A percentile compares a stretch with the other conserved stretches of the same genome.
These are phyloP conservation scores for Martes flavigula DNA, from an alignment of 2,797 vertebrate species.

Conservation along the genomic window DNA sequence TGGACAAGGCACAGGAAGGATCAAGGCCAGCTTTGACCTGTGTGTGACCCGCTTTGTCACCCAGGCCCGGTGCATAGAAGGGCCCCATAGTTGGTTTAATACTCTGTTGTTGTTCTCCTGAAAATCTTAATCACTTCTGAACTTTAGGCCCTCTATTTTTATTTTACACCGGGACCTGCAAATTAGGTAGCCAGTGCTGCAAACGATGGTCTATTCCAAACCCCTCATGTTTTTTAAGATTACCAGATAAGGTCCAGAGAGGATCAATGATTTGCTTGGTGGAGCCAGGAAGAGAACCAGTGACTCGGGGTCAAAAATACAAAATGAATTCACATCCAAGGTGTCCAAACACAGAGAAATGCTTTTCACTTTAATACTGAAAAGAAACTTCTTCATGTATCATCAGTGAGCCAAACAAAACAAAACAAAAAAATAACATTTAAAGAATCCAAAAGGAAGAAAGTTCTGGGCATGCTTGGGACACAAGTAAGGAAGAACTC, in stretches of 20 bases:
- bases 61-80: not conserved
- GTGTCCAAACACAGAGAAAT: constrained; percentile 36
- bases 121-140: constrained; percentile 17
- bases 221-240: not conserved
- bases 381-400: constrained; percentile 18
- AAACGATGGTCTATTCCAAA: not conserved
- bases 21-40: not conserved
- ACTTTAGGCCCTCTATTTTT: not conserved
- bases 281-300: not conserved
- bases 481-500: constrained; percentile 28
- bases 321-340: not conserved
- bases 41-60: not conserved
- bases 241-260: constrained; percentile 6
- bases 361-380: not conserved
- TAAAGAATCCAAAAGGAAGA: constrained; percentile 26
- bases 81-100: not conserved
- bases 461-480: not conserved
- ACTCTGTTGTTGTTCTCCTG: not conserved
- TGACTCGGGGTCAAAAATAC: constrained; percentile 8
- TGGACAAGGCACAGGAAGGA: not conserved
- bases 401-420: not conserved
- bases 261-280: not conserved
- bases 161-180: not conserved
- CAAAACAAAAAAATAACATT: not conserved
- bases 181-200: not conserved